phyloP scores from a whole-genome alignment of 1,140 invertebrate genomes.

The Oreohelix idahoensis region DNA sequence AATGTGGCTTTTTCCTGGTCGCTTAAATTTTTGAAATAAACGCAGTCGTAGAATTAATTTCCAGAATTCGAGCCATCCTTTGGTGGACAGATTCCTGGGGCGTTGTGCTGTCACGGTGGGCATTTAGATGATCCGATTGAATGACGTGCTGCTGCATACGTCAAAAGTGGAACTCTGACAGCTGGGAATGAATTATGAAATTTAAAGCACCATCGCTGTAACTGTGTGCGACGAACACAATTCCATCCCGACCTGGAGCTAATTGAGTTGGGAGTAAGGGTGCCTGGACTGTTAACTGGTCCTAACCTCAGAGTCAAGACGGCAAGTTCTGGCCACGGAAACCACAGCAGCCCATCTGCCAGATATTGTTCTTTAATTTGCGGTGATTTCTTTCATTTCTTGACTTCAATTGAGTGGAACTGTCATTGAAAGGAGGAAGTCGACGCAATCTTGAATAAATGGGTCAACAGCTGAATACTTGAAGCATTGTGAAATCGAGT shows the following conservation, averaged over 20 bases:
- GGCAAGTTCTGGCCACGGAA: neutral
- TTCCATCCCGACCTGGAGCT: neutral
- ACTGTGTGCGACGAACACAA: neutral
- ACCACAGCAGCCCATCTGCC: constrained; percentile 4
- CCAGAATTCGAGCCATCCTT: neutral
- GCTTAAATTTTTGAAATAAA: neutral
- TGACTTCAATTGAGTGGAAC: constrained; percentile 3
- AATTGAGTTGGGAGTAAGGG: neutral
- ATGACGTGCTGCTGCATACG: neutral
- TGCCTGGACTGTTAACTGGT: neutral
- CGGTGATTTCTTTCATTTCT: constrained; percentile 2
- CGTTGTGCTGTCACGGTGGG: neutral
- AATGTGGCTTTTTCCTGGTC: neutral
- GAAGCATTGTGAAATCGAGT: neutral
- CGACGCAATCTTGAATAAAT: constrained; percentile 7
- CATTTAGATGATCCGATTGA: neutral
- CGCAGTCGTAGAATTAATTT: neutral
- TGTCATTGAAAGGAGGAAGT: neutral
- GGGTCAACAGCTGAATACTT: neutral
- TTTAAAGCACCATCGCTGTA: neutral
- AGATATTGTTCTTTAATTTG: constrained; percentile 18
- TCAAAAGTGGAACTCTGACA: neutral
- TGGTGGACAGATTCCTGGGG: neutral
- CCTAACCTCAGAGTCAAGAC: constrained; percentile 5
- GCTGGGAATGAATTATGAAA: constrained; percentile 11